Base-by-base conservation (phyloP, 2,888 invertebrate genomes). In the Priocnemis perturbator region DNA sequence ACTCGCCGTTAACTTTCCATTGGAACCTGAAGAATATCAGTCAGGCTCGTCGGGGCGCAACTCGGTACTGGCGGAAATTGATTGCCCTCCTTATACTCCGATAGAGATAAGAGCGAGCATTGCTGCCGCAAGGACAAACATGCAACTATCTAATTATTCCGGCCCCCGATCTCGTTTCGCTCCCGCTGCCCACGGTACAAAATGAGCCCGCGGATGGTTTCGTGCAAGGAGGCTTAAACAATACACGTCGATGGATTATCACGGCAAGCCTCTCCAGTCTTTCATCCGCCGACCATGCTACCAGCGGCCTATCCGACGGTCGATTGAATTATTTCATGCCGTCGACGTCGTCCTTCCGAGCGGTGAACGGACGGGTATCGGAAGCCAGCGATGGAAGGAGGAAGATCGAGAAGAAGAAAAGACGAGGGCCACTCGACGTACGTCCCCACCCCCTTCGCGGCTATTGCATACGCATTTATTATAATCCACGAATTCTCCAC, bases 381-480 rank as follows among this genome's bases (percentile, higher is more conserved):
- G 64, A 75, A 78, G 72, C 69, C 61, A 70, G 62, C 50, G 67
- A 69, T 56, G 48, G 62, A 68, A 19, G 57, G 59, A 73, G 67
- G 48, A 26, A 57, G 20, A 37, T 21, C 67, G 70, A 69, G 55
- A 61, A 66, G 37, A 69, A 73, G 67, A 74, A 64, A 70, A 67
- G 66, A 37, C 65, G 57, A 72, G 64, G 69, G 57, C 65, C 71
- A 67, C 74, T 76, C 69, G 77, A 79, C 72, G 71, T 30, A 23
- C 65, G 14, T 68, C 73, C 69, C 74, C 72, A 81, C 78, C 77
- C 74, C 71, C 76, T n/a, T n/a, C n/a, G n/a, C 69, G 75, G 78
- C 83, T 84, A 76, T 82, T 84, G 81, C 85, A 84, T 85, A 85
- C 85, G 83, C 83, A 85, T 84, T 83, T 84, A 85, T 86, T 85